These are phyloP conservation scores for Acridotheres tristis DNA, from an alignment of 2,797 vertebrate species.

Conservation along the genomic window DNA sequence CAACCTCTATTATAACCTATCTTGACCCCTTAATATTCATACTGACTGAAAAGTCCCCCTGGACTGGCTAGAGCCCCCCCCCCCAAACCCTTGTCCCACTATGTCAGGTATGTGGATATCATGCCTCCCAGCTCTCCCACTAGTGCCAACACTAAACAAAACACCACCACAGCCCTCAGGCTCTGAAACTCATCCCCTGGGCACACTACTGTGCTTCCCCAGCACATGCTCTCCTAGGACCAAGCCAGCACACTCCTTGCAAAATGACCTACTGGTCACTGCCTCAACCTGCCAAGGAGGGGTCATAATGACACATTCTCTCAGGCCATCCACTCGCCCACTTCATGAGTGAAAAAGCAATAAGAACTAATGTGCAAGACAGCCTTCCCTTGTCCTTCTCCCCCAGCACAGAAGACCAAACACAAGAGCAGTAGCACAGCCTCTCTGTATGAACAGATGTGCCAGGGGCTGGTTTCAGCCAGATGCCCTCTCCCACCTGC, in stretches of 20 bases:
- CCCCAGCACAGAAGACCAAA: not conserved
- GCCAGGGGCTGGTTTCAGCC: not conserved
- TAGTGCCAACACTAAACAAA: not conserved
- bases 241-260: not conserved
- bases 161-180: not conserved
- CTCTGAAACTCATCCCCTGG: not conserved
- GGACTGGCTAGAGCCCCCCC: not conserved
- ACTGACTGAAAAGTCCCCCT: not conserved
- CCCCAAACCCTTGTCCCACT: not conserved
- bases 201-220: accelerated
- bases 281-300: not conserved
- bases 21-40: not conserved
- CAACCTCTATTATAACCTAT: not conserved
- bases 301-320: not conserved
- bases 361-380: not conserved
- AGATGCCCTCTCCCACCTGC: not conserved
- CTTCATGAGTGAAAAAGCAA: not conserved
- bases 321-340: not conserved
- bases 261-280: not conserved
- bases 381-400: not conserved
- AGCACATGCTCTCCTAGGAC: not conserved
- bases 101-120: not conserved
- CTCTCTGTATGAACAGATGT: not conserved
- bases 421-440: not conserved
- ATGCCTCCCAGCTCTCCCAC: not conserved